phyloP scores from a whole-genome alignment of 1,140 invertebrate genomes.

The Chironomus tepperi region DNA sequence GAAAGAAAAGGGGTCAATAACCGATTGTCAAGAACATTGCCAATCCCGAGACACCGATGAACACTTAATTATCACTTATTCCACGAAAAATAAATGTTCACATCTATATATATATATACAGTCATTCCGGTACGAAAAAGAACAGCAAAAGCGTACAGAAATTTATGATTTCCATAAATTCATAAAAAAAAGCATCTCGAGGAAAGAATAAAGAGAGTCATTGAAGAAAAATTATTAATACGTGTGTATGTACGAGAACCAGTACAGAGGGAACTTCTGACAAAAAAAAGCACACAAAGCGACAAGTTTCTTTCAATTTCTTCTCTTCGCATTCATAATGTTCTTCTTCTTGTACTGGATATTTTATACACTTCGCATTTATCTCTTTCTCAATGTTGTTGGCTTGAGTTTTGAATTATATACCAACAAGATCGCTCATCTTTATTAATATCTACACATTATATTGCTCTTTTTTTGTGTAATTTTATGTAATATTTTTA shows the following conservation, averaged over 20 bases:
- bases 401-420: too few species aligned
- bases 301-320: background rate
- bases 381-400: too few species aligned
- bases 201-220: constrained; percentile 16
- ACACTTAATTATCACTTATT: constrained; percentile 23
- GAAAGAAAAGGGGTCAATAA: background rate
- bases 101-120: background rate
- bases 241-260: background rate
- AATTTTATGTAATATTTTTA: too few species aligned
- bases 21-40: constrained; percentile 5
- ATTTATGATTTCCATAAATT: constrained; percentile 23
- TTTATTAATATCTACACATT: too few species aligned
- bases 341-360: background rate
- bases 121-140: background rate
- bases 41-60: background rate
- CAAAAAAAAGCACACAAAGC: background rate
- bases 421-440: too few species aligned
- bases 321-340: background rate
- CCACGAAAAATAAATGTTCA: background rate
- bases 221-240: constrained; percentile 19
- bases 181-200: background rate
- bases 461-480: too few species aligned
- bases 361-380: too few species aligned
- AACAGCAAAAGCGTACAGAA: background rate
- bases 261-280: background rate